Evolutionary conservation across 1,140 invertebrate genomes (phyloP).

Genomic region (Parasteatoda tepidariorum): DNA sequence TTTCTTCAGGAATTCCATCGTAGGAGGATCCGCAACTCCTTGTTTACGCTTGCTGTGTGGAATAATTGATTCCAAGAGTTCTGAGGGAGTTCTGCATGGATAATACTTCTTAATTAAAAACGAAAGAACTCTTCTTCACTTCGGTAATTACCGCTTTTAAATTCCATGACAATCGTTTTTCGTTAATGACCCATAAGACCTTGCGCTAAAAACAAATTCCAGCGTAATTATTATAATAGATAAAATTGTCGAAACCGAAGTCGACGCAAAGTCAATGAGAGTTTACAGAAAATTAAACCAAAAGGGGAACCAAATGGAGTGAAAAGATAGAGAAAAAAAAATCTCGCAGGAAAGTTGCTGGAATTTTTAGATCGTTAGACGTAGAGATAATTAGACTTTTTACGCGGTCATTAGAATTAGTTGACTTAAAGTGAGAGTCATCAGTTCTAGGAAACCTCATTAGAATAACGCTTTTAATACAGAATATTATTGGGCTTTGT

Average conservation of each 20-base stretch:
- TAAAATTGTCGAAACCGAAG: neutral
- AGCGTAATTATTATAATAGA: neutral
- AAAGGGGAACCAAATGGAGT: neutral
- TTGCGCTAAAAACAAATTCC: neutral
- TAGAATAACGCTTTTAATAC: too few species aligned
- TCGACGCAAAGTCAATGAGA: neutral
- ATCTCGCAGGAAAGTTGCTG: neutral
- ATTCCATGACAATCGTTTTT: neutral
- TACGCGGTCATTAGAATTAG: neutral
- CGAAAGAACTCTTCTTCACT: neutral
- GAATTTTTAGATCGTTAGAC: neutral
- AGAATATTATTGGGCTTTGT: too few species aligned
- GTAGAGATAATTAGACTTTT: neutral
- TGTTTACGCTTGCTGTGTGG: neutral
- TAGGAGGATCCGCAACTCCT: neutral
- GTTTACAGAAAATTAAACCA: neutral
- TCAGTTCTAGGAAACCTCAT: neutral
- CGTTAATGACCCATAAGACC: neutral
- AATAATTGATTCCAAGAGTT: neutral
- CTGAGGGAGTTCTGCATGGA: neutral
- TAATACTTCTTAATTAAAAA: neutral
- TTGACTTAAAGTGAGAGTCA: neutral
- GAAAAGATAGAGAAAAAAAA: neutral
- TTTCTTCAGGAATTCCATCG: neutral
- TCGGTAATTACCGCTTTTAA: neutral